A percentile compares a stretch with the other conserved stretches of the same genome.
These are phyloP conservation scores for Rhynchonycteris naso DNA, from an alignment of 2,797 vertebrate genomes.

Conservation along the genomic window DNA sequence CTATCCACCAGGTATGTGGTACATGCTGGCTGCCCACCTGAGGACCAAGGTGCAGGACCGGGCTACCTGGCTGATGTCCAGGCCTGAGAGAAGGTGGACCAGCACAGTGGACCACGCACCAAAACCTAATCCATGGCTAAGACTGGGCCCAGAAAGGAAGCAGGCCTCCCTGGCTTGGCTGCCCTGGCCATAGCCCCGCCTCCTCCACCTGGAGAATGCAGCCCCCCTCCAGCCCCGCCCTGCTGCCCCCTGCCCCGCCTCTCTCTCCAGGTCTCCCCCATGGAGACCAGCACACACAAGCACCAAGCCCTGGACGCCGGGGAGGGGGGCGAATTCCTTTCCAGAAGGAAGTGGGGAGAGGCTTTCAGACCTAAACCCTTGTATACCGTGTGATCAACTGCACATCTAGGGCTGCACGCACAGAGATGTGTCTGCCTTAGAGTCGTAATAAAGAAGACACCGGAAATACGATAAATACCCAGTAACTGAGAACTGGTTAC, in stretches of 20 bases:
- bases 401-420: background rate
- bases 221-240: background rate
- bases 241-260: background rate
- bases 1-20: background rate
- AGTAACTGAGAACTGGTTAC: conserved; percentile 18
- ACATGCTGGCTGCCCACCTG: background rate
- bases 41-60: background rate
- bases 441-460: background rate
- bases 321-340: background rate
- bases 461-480: background rate
- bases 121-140: background rate
- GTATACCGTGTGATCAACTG: background rate
- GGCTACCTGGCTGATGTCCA: background rate
- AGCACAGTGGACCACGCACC: accelerated
- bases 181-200: background rate
- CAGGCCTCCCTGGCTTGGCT: too few species aligned
- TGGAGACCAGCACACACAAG: accelerated
- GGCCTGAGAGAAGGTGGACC: background rate
- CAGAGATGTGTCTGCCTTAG: background rate
- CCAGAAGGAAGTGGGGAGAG: background rate
- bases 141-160: background rate
- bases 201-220: background rate
- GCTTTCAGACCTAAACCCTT: background rate
- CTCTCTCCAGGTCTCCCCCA: background rate
- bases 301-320: background rate